phyloP scores from a whole-genome alignment of 2,888 invertebrate genomes.

The Meiosimyza platycephala region DNA sequence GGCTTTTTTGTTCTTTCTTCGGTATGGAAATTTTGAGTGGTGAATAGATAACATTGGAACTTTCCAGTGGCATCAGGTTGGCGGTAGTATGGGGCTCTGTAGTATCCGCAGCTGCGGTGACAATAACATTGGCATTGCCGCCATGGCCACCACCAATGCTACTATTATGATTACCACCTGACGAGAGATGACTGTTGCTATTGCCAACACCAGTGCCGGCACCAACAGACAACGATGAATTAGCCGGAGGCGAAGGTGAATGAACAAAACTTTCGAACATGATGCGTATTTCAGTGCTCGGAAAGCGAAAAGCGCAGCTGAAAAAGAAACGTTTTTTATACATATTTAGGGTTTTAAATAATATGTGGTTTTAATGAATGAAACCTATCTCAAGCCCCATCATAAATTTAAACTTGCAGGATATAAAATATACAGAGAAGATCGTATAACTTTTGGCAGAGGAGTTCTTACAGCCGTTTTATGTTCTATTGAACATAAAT shows the following conservation, averaged over 20 bases:
- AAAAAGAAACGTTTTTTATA: slow-evolving; percentile 54
- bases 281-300: slow-evolving; percentile 95
- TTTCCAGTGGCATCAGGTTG: slow-evolving; percentile 59
- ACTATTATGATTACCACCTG: slow-evolving; percentile 36
- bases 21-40: slow-evolving; percentile 68
- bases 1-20: slow-evolving; percentile 75
- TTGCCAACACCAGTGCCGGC: slow-evolving; percentile 36
- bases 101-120: slow-evolving; percentile 21
- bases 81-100: slow-evolving; percentile 15
- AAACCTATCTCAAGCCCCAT: too few species aligned
- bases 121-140: slow-evolving; percentile 30
- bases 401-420: too few species aligned
- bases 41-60: slow-evolving; percentile 65
- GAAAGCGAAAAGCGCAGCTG: slow-evolving; percentile 96
- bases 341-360: too few species aligned
- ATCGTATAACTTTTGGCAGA: too few species aligned
- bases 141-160: slow-evolving; percentile 39
- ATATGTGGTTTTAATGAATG: too few species aligned
- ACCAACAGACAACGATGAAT: slow-evolving; percentile 32
- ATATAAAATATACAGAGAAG: too few species aligned
- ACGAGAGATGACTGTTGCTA: slow-evolving; percentile 31
- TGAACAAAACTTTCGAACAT: slow-evolving; percentile 93
- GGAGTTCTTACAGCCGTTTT: too few species aligned
- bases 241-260: slow-evolving; percentile 72
- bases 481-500: too few species aligned